A percentile compares a stretch with the other conserved stretches of the same genome.
Conservation (phyloP, 2,113 vertebrate species). For the Panthera tigris region DNA sequence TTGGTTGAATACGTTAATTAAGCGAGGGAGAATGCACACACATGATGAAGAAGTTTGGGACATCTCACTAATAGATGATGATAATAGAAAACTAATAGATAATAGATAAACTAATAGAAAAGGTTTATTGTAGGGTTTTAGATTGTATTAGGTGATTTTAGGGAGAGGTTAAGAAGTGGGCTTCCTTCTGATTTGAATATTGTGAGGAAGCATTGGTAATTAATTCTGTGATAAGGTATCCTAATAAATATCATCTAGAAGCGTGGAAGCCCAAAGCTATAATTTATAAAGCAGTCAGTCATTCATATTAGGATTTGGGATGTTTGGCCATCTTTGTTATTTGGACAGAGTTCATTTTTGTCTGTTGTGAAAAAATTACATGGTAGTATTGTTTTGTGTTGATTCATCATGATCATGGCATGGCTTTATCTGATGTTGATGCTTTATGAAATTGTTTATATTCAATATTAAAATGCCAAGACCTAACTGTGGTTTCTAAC, state of each 20-base stretch:
- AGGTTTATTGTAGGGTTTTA: background rate
- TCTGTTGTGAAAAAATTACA: background rate
- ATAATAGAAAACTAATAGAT: too few species aligned
- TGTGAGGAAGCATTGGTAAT: background rate
- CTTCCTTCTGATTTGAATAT: background rate
- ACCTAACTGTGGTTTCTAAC: background rate
- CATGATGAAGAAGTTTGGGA: background rate
- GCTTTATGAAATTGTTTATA: background rate
- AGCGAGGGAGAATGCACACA: background rate
- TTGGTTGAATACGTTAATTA: background rate
- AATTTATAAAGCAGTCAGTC: background rate
- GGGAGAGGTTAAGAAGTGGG: background rate
- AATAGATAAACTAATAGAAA: background rate
- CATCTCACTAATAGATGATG: background rate
- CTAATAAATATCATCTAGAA: background rate
- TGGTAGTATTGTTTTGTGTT: background rate
- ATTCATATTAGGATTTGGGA: background rate
- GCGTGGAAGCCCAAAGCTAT: background rate
- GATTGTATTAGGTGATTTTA: background rate
- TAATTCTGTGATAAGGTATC: background rate
- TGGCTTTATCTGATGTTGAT: background rate
- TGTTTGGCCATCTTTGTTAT: slow-evolving; percentile 14
- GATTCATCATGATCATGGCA: background rate
- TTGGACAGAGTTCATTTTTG: background rate
- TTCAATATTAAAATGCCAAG: background rate